A percentile compares a stretch with the other conserved stretches of the same genome.
Conservation (phyloP, 2,888 invertebrate species). For the Cryptops parisi region DNA sequence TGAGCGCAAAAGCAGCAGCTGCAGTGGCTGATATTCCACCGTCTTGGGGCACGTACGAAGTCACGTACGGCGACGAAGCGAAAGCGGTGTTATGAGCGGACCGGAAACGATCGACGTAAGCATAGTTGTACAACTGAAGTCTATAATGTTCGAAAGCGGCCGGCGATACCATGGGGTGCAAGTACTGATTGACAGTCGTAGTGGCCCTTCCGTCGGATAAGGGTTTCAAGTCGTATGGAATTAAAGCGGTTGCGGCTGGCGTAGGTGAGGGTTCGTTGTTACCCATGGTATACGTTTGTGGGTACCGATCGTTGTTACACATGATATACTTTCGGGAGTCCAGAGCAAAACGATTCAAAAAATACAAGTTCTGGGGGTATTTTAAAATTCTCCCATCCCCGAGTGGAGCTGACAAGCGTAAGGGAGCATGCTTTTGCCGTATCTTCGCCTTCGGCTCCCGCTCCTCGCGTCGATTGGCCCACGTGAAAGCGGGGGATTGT, state of each 20-base stretch:
- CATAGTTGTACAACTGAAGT: slow-evolving; percentile 72
- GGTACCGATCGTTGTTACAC: too few relatives aligned
- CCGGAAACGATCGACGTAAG: slow-evolving; percentile 56
- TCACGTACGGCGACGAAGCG: slow-evolving; percentile 25
- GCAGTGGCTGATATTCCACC: slow-evolving; percentile 40
- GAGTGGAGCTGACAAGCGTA: too few relatives aligned
- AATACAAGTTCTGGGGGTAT: too few relatives aligned
- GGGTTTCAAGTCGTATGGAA: slow-evolving; percentile 21
- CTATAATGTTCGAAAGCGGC: slow-evolving; percentile 57
- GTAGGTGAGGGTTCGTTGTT: slow-evolving; percentile 30
- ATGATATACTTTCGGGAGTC: too few relatives aligned
- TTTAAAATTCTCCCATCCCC: too few relatives aligned
- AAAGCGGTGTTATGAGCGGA: slow-evolving; percentile 31
- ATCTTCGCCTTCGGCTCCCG: too few relatives aligned
- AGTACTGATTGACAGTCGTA: slow-evolving; percentile 5
- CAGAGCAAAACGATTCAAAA: too few relatives aligned
- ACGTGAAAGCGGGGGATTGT: too few relatives aligned
- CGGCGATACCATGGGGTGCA: slow-evolving; percentile 35
- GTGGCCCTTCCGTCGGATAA: slow-evolving; percentile 18
- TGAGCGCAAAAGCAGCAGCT: slow-evolving; percentile 38
- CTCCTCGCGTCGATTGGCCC: too few relatives aligned
- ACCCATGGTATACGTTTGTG: too few relatives aligned
- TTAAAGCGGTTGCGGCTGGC: slow-evolving; percentile 14
- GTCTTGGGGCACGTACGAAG: not conserved
- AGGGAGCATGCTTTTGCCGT: too few relatives aligned